These are phyloP conservation scores for Potamilus streckersoni DNA, from an alignment of 1,140 invertebrate species.

Conservation along the genomic window DNA sequence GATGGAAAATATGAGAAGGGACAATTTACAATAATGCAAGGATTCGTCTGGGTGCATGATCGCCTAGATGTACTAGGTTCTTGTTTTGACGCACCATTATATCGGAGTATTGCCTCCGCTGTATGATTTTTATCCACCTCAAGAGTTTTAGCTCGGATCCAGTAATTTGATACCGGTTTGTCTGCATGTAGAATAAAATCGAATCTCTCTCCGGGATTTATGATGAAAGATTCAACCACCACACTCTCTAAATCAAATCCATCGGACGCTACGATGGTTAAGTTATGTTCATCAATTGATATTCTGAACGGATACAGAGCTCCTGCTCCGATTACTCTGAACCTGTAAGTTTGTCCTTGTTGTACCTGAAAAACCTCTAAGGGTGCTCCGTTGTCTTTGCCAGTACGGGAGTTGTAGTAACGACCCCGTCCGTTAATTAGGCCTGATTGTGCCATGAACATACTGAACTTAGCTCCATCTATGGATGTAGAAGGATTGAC, in stretches of 20 bases:
- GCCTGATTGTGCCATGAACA: conserved; percentile 8
- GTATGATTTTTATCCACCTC: conserved; percentile 79
- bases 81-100: conserved; percentile 71
- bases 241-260: conserved; percentile 82
- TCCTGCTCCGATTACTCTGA: conserved; percentile 39
- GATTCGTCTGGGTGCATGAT: conserved; percentile 15
- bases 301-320: conserved; percentile 60
- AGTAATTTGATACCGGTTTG: conserved; percentile 79
- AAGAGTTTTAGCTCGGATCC: conserved; percentile 77
- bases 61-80: conserved; percentile 53
- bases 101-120: conserved; percentile 81
- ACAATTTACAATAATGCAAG: conserved; percentile 39
- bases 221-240: conserved; percentile 60
- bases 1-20: conserved; percentile 28
- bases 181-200: conserved; percentile 85
- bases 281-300: conserved; percentile 84
- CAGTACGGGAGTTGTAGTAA: conserved; percentile 18
- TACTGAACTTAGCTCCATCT: conserved; percentile 3
- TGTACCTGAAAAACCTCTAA: conserved; percentile 36
- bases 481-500: neutral
- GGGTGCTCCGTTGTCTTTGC: conserved; percentile 35
- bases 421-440: conserved; percentile 49
- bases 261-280: conserved; percentile 82
- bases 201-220: conserved; percentile 79
- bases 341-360: conserved; percentile 31